Conservation (phyloP, 2,888 invertebrate species). For the Noctua janthina region DNA sequence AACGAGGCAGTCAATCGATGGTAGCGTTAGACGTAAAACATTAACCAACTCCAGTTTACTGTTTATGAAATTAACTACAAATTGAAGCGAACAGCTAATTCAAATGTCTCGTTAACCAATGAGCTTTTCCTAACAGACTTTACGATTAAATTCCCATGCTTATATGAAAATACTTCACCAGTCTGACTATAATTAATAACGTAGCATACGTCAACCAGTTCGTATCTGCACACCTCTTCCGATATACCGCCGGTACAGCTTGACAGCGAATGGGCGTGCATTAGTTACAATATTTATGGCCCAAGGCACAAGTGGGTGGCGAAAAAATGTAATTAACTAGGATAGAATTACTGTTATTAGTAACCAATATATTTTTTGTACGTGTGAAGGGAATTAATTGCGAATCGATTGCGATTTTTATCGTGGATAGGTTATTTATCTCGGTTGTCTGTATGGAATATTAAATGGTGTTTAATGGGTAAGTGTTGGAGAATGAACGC, state of each 20-base stretch:
- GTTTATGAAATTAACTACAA: slow-evolving; percentile 8
- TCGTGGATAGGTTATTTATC: slow-evolving; percentile 46
- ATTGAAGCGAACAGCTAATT: slow-evolving; percentile 24
- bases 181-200: slow-evolving; percentile 76
- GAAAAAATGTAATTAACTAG: slow-evolving; percentile 65
- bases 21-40: not conserved
- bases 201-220: slow-evolving; percentile 77
- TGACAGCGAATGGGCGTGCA: slow-evolving; percentile 84
- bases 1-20: too few relatives aligned
- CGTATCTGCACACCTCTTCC: slow-evolving; percentile 77
- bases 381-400: slow-evolving; percentile 53
- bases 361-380: slow-evolving; percentile 57
- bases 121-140: slow-evolving; percentile 52
- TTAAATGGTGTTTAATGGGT: slow-evolving; percentile 44
- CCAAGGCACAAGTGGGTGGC: slow-evolving; percentile 64
- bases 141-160: slow-evolving; percentile 73
- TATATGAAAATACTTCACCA: slow-evolving; percentile 74
- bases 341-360: slow-evolving; percentile 62
- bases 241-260: slow-evolving; percentile 71
- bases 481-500: slow-evolving; percentile 17
- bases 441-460: slow-evolving; percentile 41
- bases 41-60: not conserved
- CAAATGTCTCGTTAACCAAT: slow-evolving; percentile 49
- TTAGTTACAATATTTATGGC: slow-evolving; percentile 66
- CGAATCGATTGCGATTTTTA: slow-evolving; percentile 53